Conservation (phyloP, 2,797 vertebrate genomes). For the Aeoliscus strigatus region DNA sequence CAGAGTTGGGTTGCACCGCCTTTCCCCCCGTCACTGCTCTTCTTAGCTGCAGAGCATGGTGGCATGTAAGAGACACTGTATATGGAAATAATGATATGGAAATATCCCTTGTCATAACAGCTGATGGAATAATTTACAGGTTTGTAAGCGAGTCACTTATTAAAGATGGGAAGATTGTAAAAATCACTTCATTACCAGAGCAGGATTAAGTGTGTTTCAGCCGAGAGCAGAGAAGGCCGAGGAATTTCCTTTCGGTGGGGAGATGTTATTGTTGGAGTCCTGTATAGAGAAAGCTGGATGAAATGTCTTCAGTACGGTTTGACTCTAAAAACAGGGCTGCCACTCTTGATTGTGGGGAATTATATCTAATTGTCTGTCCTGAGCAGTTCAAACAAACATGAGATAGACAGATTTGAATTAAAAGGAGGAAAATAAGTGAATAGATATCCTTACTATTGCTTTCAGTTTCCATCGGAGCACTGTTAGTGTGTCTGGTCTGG, state of each 20-base stretch:
- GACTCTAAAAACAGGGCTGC: slow-evolving; percentile 58
- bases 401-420: slow-evolving; percentile 11
- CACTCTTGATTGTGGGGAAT: slow-evolving; percentile 62
- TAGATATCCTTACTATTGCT: slow-evolving; percentile 3
- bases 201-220: slow-evolving; percentile 75
- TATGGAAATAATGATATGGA: slow-evolving; percentile 6
- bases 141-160: slow-evolving; percentile 6
- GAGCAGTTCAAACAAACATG: slow-evolving; percentile 41
- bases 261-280: slow-evolving; percentile 85
- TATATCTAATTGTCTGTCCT: slow-evolving; percentile 58
- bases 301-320: slow-evolving; percentile 69
- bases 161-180: slow-evolving; percentile 58
- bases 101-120: slow-evolving; percentile 12
- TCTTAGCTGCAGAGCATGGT: slow-evolving; percentile 25
- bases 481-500: slow-evolving; percentile 7
- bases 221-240: slow-evolving; percentile 68
- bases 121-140: slow-evolving; percentile 7
- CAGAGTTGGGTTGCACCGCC: slow-evolving; percentile 56
- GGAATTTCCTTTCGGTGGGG: slow-evolving; percentile 80
- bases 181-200: slow-evolving; percentile 78
- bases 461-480: slow-evolving; percentile 1
- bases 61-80: not conserved
- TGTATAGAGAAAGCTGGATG: slow-evolving; percentile 64
- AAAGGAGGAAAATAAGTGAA: slow-evolving; percentile 11
- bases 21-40: slow-evolving; percentile 26